Base-by-base conservation (phyloP, 2,113 vertebrate species). In the Siphamia tubifer region DNA sequence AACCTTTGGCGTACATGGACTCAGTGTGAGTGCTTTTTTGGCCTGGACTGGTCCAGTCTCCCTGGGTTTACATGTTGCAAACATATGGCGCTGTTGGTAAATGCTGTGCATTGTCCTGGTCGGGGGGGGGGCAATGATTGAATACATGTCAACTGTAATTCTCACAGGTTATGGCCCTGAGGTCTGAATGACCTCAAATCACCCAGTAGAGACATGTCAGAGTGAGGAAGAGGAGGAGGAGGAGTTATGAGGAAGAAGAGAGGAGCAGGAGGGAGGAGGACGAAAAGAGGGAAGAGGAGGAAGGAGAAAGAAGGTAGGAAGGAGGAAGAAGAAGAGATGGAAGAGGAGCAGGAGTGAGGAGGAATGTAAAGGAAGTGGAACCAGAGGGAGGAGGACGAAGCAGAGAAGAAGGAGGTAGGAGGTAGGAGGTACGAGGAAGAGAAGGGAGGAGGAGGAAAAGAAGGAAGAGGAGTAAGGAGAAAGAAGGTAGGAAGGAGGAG, bases 151-250 rank as follows among this genome's bases (percentile, higher is more conserved):
- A 61, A 35, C 73, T 71, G 68, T 69, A 81, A 74, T 74, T 74
- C 74, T 77, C 64, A 15, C 57, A 79, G 72, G 74, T 64, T 83
- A 65, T 43, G 54, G 72, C 72, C 81, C 61, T 65, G 61, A 80
- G 72, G 80, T 77, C 53, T 80, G 49, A 11, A 15, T 86, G 87
- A 85, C 85, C 83, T 89, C 64, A 85, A 77, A 82, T 70, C 77
- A 78, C 61, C 47, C 42, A 23, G 70, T 20, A 40, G 48, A 47
- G 68, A 64, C 75, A 82, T 2, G 15, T 79, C 76, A 85, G 77
- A 47, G 23, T 19, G 39, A 19, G 15, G 38, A 45, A 21, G 42
- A 53, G 1, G 11, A 62, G n/a, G n/a, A n/a, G n/a, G n/a, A n/a
- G n/a, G n/a, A n/a, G n/a, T n/a, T n/a, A n/a, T n/a, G 54, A 63